Base-by-base conservation (phyloP, 2,113 vertebrate genomes). In the Rattus rattus region DNA sequence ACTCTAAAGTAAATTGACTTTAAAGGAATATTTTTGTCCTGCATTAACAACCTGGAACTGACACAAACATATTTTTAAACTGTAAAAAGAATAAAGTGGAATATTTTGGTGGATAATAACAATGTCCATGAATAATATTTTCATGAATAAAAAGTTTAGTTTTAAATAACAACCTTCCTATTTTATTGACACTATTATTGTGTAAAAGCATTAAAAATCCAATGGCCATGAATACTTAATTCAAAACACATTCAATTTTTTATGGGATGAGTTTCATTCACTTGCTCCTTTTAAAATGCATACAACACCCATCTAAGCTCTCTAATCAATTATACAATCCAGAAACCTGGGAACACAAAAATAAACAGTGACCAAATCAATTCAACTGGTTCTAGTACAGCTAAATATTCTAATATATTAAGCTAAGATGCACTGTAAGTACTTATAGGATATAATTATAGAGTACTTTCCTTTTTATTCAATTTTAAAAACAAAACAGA, bases 1-100 rank as follows among this genome's bases (percentile, higher is more conserved):
- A 47, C 49, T 56, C 7, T 90, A 39, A 94, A 36, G 43, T 77
- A 95, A 95, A 95, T 39, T 96, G 61, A 88, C 95, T 93, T 97
- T 97, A 75, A 39, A 26, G 36, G 43, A 92, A 11, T 30, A 91
- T 49, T 93, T 94, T 94, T 54, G 96, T 85, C 90, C 49, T 81
- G 28, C 79, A 88, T 93, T 92, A 93, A 20, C 11, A 88, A 73
- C 16, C 39, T 70, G 26, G 39, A 7, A 22, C 22, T 91, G 20
- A 72, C 17, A 90, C 59, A 93, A 92, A 84, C 17, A 69, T 91
- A 61, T 87, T 73, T 97, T 88, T 36, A 67, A 95, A 80, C 20
- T 79, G 10, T 96, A 65, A 70, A 90, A 91, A 65, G 19, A 80
- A 95, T 47, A 85, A 90, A n/a, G 33, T 85, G 84, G 16, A 95